Conservation (phyloP, 2,113 vertebrate species). For the Plotosus lineatus region DNA sequence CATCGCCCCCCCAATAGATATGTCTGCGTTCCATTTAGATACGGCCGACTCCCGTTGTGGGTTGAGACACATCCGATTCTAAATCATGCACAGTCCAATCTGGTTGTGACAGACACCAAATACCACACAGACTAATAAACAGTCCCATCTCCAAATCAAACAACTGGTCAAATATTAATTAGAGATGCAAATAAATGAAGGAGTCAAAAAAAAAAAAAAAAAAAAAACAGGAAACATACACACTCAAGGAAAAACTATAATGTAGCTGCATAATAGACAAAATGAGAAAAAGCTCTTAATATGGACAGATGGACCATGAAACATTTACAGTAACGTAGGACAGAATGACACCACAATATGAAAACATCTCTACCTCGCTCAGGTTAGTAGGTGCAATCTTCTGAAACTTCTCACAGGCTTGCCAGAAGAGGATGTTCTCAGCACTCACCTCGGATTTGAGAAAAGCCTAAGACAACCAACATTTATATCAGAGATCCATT, state of each 20-base stretch:
- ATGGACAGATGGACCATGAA: not conserved
- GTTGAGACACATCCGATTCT: not conserved
- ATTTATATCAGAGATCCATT: not conserved
- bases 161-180: not conserved
- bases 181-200: not conserved
- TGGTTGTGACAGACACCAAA: too few species aligned
- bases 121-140: not conserved
- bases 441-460: constrained; percentile 86
- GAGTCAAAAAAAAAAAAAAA: not conserved
- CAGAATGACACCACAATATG: not conserved
- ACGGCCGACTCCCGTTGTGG: not conserved
- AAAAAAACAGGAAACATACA: too few species aligned
- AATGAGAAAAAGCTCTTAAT: too few species aligned
- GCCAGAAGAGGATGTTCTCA: constrained; percentile 85
- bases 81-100: not conserved
- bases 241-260: too few species aligned
- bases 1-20: too few species aligned
- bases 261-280: too few species aligned
- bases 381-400: constrained; percentile 74
- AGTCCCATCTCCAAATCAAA: not conserved
- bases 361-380: constrained; percentile 69
- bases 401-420: constrained; percentile 82
- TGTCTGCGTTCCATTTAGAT: too few species aligned
- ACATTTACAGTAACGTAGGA: not conserved
- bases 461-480: constrained; percentile 71